A percentile compares a stretch with the other conserved stretches of the same genome.
These are phyloP conservation scores for Neostethus bicornis DNA, from an alignment of 2,797 vertebrate species.

Conservation along the genomic window DNA sequence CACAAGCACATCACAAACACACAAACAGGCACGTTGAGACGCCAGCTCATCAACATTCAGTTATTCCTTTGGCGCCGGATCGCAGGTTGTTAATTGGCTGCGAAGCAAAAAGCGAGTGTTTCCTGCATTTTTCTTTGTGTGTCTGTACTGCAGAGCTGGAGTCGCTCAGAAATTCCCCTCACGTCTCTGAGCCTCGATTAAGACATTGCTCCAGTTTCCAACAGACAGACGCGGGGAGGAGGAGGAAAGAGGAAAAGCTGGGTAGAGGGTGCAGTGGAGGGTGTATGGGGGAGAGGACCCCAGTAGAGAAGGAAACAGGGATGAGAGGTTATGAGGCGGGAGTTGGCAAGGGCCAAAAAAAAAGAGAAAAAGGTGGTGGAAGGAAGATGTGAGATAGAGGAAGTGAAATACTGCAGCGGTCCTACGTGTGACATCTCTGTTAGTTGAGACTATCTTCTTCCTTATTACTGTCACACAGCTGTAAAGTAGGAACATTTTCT, in stretches of 20 bases:
- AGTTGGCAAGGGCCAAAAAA: constrained; percentile 25
- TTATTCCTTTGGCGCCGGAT: constrained; percentile 73
- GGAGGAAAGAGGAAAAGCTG: constrained; percentile 37
- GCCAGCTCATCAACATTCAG: constrained; percentile 72
- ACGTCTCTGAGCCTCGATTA: constrained; percentile 76
- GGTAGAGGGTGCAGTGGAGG: constrained; percentile 43
- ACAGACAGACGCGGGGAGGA: constrained; percentile 73
- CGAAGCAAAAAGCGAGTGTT: constrained; percentile 51
- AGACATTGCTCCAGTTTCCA: constrained; percentile 79
- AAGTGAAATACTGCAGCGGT: constrained; percentile 58
- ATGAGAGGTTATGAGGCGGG: constrained; percentile 63
- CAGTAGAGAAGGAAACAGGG: constrained; percentile 41
- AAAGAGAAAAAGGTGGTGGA: not conserved
- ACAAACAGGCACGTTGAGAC: constrained; percentile 11
- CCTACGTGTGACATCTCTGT: constrained; percentile 39
- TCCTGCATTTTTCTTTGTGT: constrained; percentile 18
- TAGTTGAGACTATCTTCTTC: constrained; percentile 26
- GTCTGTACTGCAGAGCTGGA: constrained; percentile 61
- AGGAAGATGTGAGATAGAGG: constrained; percentile 20
- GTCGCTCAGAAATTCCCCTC: constrained; percentile 71
- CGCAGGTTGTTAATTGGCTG: constrained; percentile 77
- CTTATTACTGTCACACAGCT: constrained; percentile 33
- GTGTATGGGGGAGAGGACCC: constrained; percentile 42
- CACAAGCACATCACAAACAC: constrained; percentile 61
- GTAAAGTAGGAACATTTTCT: constrained; percentile 25